Base-by-base conservation (phyloP, 2,797 vertebrate genomes). In the Esox lucius region DNA sequence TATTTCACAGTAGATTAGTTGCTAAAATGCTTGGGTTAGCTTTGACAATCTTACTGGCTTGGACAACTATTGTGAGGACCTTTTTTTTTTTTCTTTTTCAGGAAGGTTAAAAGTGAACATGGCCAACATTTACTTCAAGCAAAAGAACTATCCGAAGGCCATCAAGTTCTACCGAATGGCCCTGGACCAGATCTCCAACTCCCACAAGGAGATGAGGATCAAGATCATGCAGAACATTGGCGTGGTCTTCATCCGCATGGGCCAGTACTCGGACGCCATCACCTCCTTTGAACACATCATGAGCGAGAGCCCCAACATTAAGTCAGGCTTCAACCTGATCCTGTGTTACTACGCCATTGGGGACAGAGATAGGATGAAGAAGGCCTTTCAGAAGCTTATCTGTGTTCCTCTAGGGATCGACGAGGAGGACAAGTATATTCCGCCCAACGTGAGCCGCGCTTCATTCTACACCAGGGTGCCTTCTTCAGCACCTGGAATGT, bases 181-280 rank as follows among this genome's bases (percentile, higher is more conserved):
- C 53, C 53, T 59, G 53, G 98, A 99, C 89, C 97, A 98, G 89
- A 95, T 99, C 85, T 95, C 95, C 80, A 97, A 96, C 77, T 87
- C 88, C 33, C 95, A 98, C 92, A 96, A 97, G 86, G 94, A 96
- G 72, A 95, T 97, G 94, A 95, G 97, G 90, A 97, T 99, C 88
- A 98, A 98, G 91, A 96, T 99, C 85, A 97, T 98, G 97, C 95
- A 97, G 92, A 99, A 99, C 74, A 98, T 99, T 11, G 97, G 96
- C 16, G 90, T 97, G 78, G 95, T 96, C 0, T 98, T 99, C 84
- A 90, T 99, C 84, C 94, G 94, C 84, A 95, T 96, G 79, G 97
- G 98, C 71, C 96, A 97, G 65, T 99, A 99, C 15, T 77, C 94
- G 0, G 97, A 99, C 56, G 97, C 97, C 66, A 94, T 97, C 78